phyloP scores from a whole-genome alignment of 92 coral and sea anemone species.

The Epizoanthus rinbou region DNA sequence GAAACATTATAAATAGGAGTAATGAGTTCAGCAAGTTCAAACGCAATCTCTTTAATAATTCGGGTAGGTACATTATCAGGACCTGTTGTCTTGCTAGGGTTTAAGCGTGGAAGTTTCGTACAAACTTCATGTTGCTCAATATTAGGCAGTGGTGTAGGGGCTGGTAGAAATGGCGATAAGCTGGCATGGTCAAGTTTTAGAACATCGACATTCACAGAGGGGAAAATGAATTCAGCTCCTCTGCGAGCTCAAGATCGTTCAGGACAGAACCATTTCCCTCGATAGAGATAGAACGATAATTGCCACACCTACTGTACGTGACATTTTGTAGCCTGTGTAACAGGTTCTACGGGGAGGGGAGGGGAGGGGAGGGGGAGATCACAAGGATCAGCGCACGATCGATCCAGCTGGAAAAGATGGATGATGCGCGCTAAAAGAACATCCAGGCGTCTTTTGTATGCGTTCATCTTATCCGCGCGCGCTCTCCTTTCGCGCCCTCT shows the following conservation, averaged over 20 bases:
- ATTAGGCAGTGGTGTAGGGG: neutral
- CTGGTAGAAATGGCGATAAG: neutral
- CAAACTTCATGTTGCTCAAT: neutral
- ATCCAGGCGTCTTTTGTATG: no score
- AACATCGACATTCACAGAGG: neutral
- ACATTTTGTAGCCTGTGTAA: no score
- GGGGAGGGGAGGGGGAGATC: no score
- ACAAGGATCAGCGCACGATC: no score
- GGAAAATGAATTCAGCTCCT: neutral
- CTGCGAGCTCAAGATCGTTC: neutral
- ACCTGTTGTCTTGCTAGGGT: neutral
- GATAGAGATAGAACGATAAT: neutral
- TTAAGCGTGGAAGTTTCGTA: neutral
- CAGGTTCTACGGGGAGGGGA: no score
- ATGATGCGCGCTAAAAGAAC: no score
- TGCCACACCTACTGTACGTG: neutral
- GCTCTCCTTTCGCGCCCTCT: no score
- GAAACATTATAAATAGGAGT: conserved; percentile 18
- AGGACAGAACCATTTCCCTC: neutral
- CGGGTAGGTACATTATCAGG: conserved; percentile 11
- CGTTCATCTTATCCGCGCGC: no score
- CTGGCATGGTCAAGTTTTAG: neutral
- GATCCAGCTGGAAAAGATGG: no score
- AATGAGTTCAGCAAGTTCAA: conserved; percentile 36
- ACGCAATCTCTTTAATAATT: conserved; percentile 40